Percentiles rank a stretch among this genome's conserved stretches.
Evolutionary conservation across 2,113 vertebrate genomes (phyloP).

Genomic region (Pantherophis guttatus): DNA sequence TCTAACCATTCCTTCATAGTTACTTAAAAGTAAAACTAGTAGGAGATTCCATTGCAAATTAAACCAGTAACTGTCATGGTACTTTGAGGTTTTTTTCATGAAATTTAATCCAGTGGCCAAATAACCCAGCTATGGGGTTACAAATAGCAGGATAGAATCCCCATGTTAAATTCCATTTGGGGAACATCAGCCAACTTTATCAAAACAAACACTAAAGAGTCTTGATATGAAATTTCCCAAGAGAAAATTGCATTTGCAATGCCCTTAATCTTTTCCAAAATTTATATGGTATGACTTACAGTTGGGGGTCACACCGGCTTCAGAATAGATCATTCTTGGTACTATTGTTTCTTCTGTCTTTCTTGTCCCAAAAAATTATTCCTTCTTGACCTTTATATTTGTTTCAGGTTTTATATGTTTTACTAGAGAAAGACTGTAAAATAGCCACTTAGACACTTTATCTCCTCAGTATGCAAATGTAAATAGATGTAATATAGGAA

Average conservation of each 20-base stretch:
- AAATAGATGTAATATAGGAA: conserved; percentile 83
- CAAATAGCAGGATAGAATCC: not conserved
- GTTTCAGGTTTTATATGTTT: conserved; percentile 77
- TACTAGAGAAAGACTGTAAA: conserved; percentile 79
- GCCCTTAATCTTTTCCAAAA: not conserved
- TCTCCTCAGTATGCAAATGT: conserved; percentile 86
- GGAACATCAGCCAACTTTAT: not conserved
- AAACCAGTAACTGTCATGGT: not conserved
- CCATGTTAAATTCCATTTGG: not conserved
- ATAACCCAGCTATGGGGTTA: not conserved
- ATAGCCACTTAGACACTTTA: conserved; percentile 87
- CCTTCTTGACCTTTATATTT: conserved; percentile 52
- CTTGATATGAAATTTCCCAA: not conserved
- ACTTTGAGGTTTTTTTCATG: not conserved
- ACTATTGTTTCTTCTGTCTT: conserved; percentile 35
- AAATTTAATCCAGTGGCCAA: not conserved
- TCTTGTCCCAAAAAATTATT: not conserved
- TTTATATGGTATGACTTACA: not conserved
- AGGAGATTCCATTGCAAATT: not conserved
- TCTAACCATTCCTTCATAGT: not conserved
- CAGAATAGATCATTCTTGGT: conserved; percentile 58
- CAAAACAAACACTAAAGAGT: not conserved
- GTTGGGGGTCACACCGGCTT: conserved; percentile 41
- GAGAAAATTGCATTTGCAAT: not conserved
- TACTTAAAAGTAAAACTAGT: not conserved